These are phyloP conservation scores for Thinocorus orbignyianus DNA, from an alignment of 2,113 vertebrate genomes.

Conservation along the genomic window DNA sequence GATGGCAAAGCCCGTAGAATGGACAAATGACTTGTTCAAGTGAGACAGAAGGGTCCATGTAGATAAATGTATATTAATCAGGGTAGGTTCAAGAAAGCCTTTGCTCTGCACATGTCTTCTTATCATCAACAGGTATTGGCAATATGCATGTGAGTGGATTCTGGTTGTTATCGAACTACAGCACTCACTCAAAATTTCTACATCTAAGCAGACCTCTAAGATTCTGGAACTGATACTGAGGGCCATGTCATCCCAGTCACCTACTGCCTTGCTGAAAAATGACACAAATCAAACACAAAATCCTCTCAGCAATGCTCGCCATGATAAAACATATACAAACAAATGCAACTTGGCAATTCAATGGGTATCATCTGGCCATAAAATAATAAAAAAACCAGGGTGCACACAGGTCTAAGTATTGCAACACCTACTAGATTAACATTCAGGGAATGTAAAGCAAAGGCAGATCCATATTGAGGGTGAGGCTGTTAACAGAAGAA, in stretches of 20 bases:
- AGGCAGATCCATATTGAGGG: background rate
- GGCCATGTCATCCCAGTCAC: background rate
- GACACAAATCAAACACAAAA: background rate
- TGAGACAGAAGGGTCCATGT: background rate
- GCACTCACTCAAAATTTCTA: background rate
- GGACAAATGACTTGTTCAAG: background rate
- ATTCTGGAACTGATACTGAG: background rate
- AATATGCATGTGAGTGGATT: background rate
- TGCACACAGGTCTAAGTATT: background rate
- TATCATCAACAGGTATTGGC: background rate
- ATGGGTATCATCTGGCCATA: background rate
- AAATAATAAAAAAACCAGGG: background rate
- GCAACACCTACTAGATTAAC: background rate
- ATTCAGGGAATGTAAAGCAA: background rate
- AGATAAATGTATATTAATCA: background rate
- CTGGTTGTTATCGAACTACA: background rate
- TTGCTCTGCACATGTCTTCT: background rate
- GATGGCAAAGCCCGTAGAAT: background rate
- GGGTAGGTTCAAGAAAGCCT: background rate
- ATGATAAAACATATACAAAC: background rate
- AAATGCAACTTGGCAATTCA: background rate
- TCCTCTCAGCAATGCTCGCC: background rate
- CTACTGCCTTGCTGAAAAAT: background rate
- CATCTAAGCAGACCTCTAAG: background rate
- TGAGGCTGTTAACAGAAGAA: background rate